phyloP scores from a whole-genome alignment of 2,797 vertebrate species.

The Tadarida brasiliensis region DNA sequence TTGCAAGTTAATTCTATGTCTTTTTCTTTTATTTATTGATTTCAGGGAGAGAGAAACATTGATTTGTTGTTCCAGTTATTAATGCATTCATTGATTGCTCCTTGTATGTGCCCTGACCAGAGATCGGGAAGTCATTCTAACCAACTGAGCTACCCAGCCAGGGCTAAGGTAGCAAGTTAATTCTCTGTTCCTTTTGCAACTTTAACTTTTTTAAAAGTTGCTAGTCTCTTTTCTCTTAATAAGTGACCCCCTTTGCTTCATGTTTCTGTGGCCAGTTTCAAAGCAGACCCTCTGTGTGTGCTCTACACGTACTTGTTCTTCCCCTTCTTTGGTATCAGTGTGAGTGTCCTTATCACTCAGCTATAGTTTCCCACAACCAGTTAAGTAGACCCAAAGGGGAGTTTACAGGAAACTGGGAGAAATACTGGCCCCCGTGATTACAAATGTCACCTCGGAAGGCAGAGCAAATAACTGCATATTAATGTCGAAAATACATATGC shows the following conservation, averaged over 20 bases:
- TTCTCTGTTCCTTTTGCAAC: neutral
- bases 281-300: neutral
- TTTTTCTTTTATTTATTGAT: too few species aligned
- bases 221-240: neutral
- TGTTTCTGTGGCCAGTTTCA: neutral
- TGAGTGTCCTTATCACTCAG: constrained; percentile 70
- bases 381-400: constrained; percentile 62
- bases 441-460: constrained; percentile 32
- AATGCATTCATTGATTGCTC: too few species aligned
- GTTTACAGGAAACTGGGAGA: constrained; percentile 88
- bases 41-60: too few species aligned
- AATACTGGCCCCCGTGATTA: constrained; percentile 68
- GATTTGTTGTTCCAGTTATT: too few species aligned
- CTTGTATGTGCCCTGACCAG: too few species aligned
- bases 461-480: neutral
- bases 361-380: constrained; percentile 80
- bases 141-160: too few species aligned
- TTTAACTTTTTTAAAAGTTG: neutral
- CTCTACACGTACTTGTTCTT: constrained; percentile 50
- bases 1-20: neutral
- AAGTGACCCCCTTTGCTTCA: constrained; percentile 41
- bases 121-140: too few species aligned
- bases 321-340: constrained; percentile 71
- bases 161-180: too few species aligned
- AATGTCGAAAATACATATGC: neutral